Conservation (phyloP, 2,888 invertebrate genomes). For the Mantis religiosa region DNA sequence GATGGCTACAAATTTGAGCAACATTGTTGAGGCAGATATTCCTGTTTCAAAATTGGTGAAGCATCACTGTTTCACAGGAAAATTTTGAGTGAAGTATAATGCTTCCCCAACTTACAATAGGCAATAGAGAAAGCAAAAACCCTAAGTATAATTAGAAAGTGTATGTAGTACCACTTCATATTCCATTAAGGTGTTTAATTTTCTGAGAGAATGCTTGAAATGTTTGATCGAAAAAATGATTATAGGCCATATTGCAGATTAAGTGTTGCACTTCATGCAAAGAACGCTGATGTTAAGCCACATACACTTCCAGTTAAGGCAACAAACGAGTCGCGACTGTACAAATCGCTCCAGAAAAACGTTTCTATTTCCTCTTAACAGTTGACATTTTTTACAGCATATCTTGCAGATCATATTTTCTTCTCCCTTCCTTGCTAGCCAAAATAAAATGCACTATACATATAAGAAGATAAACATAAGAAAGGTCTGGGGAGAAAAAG, state of each 20-base stretch:
- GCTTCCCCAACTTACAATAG: too few relatives aligned
- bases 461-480: neutral
- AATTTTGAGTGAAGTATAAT: too few relatives aligned
- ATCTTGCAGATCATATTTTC: neutral
- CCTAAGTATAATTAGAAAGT: too few relatives aligned
- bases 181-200: too few relatives aligned
- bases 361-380: neutral
- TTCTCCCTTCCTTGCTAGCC: neutral
- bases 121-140: too few relatives aligned
- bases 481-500: neutral
- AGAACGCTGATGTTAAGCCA: neutral
- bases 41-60: too few relatives aligned
- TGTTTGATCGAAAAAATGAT: too few relatives aligned
- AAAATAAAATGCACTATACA: neutral
- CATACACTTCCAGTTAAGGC: neutral
- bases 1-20: too few relatives aligned
- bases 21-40: too few relatives aligned
- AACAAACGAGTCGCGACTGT: neutral
- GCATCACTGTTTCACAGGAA: too few relatives aligned
- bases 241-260: neutral
- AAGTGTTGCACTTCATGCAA: neutral
- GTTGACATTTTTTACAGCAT: neutral
- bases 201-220: too few relatives aligned
- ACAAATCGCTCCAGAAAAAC: neutral
- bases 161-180: too few relatives aligned